Evolutionary conservation across 53 echinoderm and acorn worm genomes (phyloP).

Genomic region (Antedon mediterranea): DNA sequence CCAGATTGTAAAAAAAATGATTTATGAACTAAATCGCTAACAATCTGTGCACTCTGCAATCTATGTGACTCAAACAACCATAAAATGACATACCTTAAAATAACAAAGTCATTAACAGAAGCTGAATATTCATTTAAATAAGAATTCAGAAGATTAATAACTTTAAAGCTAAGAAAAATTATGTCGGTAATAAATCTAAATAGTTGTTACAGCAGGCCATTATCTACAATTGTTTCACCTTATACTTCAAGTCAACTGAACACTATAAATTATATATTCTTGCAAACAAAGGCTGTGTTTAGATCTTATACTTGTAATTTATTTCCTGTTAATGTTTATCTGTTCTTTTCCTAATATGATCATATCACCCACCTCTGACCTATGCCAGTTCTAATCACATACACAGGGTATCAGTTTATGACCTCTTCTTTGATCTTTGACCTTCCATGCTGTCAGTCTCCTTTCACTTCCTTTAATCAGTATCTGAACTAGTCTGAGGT

Average conservation of each 20-base stretch:
- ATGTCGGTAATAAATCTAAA: not conserved
- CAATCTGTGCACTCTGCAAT: not conserved
- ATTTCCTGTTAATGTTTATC: not conserved
- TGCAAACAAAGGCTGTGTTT: not conserved
- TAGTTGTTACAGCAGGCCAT: not conserved
- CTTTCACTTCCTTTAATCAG: not conserved
- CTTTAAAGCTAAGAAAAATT: not conserved
- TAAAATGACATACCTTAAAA: not conserved
- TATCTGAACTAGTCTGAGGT: not conserved
- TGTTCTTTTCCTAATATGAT: not conserved
- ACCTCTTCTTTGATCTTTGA: not conserved
- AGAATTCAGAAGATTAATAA: not conserved
- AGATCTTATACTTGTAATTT: not conserved
- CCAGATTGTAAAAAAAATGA: not conserved
- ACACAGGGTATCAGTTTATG: not conserved
- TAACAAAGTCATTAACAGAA: not conserved
- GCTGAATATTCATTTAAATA: not conserved
- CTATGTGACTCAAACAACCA: not conserved
- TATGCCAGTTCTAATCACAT: not conserved
- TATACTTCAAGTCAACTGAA: not conserved
- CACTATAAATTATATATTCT: not conserved
- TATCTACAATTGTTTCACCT: not conserved
- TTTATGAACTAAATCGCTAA: not conserved
- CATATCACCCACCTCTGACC: not conserved
- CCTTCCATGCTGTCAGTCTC: not conserved